Evolutionary conservation across 2,797 vertebrate genomes (phyloP), one percentile per base, ranked within the genome.

Genomic region (Scolopax bukidnonensis): DNA sequence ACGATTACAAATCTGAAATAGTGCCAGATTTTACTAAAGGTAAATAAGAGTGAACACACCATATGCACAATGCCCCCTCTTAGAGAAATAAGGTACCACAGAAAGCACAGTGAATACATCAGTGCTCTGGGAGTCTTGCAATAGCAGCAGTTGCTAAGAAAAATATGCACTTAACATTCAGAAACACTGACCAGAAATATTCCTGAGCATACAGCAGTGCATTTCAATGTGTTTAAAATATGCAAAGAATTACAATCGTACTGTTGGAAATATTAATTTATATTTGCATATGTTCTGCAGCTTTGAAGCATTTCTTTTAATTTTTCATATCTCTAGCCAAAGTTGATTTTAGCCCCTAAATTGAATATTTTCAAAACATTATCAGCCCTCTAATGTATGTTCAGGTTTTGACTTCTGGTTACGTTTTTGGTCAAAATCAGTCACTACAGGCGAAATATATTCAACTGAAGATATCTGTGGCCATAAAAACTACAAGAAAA

Each of bases 11-110:
- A 86, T 5, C 65, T 86, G 77, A 88, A 81, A 59, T 75, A 48
- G 9, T 88, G 85, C 73, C 85, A 95, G 80, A 25, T 78, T 78
- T 73, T 36, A 30, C 45, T 69, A 45, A 64, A 84, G 89, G 85
- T 73, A 87, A 86, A 56, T 25, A 60, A 74, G 57, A 71, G 40
- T 3, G 36, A 63, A 59, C 1, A 11, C 45, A 75, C 12, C 71
- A 68, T 8, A n/a, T 15, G 48, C 71, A 87, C 4, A 1, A 33
- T 3, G 25, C 47, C 63, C 43, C 43, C 33, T 70, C 27, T 38
- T 27, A 33, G 38, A 68, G 85, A 12, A 74, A 65, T 14, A 45
- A 45, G 65, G 40, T 33, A 74, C 11, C 27, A 12, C 0, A 27
- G 16, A 50, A 84, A 86, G 61, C 24, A 21, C 24, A 36, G 47